Evolutionary conservation across 2,888 invertebrate species (phyloP).

Genomic region (Eristalis pertinax): DNA sequence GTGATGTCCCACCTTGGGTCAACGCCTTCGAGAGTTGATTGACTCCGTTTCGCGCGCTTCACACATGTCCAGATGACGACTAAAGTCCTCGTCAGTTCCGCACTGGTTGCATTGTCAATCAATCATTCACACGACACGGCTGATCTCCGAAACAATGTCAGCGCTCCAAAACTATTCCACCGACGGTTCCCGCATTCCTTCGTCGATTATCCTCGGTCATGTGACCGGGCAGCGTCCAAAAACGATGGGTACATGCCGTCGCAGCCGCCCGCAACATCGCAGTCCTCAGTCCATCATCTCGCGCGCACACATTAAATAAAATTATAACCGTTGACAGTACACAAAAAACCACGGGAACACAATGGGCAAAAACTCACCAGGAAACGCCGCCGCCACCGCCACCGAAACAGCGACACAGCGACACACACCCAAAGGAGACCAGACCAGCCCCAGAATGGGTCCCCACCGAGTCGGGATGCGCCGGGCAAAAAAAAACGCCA

Average conservation of each 20-base stretch:
- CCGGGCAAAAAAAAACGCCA: background rate
- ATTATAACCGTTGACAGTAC: conserved; percentile 64
- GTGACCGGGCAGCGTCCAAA: conserved; percentile 31
- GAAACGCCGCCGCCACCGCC: conserved; percentile 29
- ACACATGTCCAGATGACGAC: background rate
- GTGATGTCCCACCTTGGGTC: background rate
- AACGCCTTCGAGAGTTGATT: background rate
- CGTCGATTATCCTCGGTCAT: conserved; percentile 57
- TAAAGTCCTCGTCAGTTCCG: background rate
- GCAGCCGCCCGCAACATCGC: conserved; percentile 11
- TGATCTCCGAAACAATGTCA: conserved; percentile 22
- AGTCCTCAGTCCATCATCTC: conserved; percentile 58
- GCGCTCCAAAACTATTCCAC: conserved; percentile 10
- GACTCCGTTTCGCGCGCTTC: background rate
- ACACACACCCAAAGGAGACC: background rate
- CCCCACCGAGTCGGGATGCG: conserved; percentile 2
- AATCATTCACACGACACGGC: conserved; percentile 18
- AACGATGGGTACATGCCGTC: conserved; percentile 12
- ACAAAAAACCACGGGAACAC: conserved; percentile 33
- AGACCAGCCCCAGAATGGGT: background rate
- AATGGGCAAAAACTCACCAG: conserved; percentile 46
- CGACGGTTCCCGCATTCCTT: conserved; percentile 63
- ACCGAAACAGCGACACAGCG: no score
- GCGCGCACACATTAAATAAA: conserved; percentile 58
- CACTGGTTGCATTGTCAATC: conserved; percentile 7